Evolutionary conservation across 1,140 invertebrate genomes (phyloP), one percentile per base, ranked within the genome.

Genomic region (Tribolium castaneum): DNA sequence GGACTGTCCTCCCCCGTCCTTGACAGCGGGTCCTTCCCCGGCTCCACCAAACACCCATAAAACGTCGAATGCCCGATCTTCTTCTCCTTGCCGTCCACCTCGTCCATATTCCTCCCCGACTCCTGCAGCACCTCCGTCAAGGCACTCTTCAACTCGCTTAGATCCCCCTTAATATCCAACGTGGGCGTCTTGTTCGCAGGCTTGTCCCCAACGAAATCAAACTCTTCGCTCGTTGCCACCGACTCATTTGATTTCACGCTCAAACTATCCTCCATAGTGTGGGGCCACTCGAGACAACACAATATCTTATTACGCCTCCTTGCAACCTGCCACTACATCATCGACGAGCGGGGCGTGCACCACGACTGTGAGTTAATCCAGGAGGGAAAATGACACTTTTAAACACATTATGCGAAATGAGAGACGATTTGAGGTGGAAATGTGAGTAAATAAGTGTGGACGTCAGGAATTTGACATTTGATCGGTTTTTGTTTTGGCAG

Each of bases 231-330:
- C 45, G 93, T 94, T 66, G 93, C 92, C 84, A 93, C 88, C 78
- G 94, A 96, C 89, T 96, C 94, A 86, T 92, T 92, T 76, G 94
- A 95, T 89, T 93, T 92, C 70, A 92, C 90, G 86, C 93, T 93
- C 82, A 91, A 86, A 88, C 91, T 92, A 90, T 94, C 93, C 90
- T 94, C 93, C 93, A 94, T 94, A 88, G 89, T 88, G 87, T 1
- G 79, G 25, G 25, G 25, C 25, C 25, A 30, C 25, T 30, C 22
- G 52, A 9, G 52, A 56, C 12, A 56, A n/a, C 12, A 5, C 52
- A 16, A 16, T 14, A 19, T 7, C 12, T 10, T 62, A 62, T 62
- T 62, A 62, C 56, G 56, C 56, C 56, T 62, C 13, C 13, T 62
- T 9, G 56, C 52, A 2, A 19, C 16, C 14, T 16, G 52, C 3